Conservation (phyloP, 1,140 invertebrate genomes). For the Acyrthosiphon pisum region DNA sequence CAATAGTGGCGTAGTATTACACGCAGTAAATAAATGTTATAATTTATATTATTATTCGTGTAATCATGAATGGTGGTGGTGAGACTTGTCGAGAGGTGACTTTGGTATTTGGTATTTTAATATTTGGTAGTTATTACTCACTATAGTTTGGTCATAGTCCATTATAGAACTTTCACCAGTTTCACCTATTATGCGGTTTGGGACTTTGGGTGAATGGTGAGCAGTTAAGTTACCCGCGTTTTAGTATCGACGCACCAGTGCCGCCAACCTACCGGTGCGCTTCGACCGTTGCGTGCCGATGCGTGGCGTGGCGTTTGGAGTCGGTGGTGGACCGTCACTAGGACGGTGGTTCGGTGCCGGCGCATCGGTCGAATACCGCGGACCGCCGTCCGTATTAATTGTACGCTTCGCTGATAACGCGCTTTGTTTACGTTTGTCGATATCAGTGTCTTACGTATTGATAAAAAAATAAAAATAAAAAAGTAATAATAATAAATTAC, state of each 20-base stretch:
- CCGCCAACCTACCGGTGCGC: background rate
- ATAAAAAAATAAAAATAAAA: slow-evolving; percentile 52
- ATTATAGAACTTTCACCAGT: no score
- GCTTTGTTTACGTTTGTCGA: slow-evolving; percentile 53
- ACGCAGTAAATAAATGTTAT: no score
- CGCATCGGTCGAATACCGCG: background rate
- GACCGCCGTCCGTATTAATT: background rate
- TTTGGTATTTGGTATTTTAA: no score
- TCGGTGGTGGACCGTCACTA: background rate
- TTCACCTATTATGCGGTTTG: no score
- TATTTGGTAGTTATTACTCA: no score
- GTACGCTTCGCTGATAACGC: slow-evolving; percentile 28
- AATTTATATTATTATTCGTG: no score
- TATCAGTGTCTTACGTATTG: slow-evolving; percentile 36
- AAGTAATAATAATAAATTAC: slow-evolving; percentile 40
- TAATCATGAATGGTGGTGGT: no score
- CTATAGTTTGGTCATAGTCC: no score
- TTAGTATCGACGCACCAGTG: background rate
- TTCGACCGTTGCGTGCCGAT: background rate
- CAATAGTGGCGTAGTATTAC: no score
- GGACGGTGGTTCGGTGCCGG: no score
- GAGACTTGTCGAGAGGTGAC: no score
- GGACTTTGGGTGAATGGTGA: no score
- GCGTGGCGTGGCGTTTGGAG: background rate
- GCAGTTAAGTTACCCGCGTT: background rate